A percentile compares a stretch with the other conserved stretches of the same genome.
Evolutionary conservation across 1,140 invertebrate genomes (phyloP).

Genomic region (Temnothorax longispinosus): DNA sequence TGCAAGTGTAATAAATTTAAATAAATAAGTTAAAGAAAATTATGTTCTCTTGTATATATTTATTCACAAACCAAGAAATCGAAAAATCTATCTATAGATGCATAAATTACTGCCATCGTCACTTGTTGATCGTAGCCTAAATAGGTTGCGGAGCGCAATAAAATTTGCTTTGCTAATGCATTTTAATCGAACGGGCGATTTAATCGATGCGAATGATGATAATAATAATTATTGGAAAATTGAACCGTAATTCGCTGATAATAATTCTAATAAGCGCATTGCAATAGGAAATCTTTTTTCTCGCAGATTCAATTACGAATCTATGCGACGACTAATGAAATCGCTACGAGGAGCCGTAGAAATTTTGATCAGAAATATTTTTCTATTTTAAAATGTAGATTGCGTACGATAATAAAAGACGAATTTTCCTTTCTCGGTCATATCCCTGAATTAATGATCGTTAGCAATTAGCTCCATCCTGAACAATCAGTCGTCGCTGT

Average conservation of each 20-base stretch:
- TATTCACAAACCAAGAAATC: not conserved
- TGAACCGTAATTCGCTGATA: not conserved
- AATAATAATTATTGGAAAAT: conserved; percentile 42
- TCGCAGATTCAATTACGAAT: not conserved
- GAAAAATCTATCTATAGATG: not conserved
- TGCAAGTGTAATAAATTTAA: not conserved
- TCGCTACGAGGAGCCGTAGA: not conserved
- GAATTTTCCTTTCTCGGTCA: not conserved
- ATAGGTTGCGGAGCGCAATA: conserved; percentile 1
- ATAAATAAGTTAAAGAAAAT: not conserved
- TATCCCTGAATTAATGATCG: not conserved
- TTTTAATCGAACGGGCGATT: conserved; percentile 19
- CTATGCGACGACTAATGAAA: not conserved
- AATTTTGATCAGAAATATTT: not conserved
- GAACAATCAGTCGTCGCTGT: not conserved
- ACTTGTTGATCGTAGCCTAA: conserved; percentile 50
- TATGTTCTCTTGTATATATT: not conserved
- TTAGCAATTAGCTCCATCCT: not conserved
- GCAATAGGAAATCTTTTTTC: not conserved
- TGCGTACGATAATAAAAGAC: not conserved
- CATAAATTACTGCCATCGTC: conserved; percentile 26
- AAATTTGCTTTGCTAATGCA: conserved; percentile 51
- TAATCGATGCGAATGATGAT: conserved; percentile 4
- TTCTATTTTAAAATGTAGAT: not conserved
- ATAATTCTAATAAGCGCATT: not conserved